phyloP scores from a whole-genome alignment of 30 jellyfish, hydroid and myxozoan genomes.

The Hydractinia echinata region DNA sequence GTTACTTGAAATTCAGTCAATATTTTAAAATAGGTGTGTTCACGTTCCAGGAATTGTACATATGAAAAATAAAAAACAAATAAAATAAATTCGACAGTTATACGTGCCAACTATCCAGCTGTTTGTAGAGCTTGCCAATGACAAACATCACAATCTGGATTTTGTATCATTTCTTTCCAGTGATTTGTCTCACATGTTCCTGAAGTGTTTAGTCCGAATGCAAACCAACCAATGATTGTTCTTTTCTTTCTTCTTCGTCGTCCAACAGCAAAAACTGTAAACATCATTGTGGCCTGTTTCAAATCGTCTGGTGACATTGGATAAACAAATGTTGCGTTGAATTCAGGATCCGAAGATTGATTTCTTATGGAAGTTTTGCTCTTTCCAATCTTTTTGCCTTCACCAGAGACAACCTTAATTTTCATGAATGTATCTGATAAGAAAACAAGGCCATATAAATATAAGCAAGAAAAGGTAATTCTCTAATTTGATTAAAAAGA shows the following conservation, averaged over 20 bases:
- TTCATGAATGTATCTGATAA: constrained; percentile 74
- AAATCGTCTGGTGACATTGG: constrained; percentile 80
- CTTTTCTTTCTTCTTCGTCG: constrained; percentile 57
- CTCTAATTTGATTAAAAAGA: too few species aligned
- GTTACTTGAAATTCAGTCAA: too few species aligned
- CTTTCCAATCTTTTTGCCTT: constrained; percentile 74
- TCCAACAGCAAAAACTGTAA: constrained; percentile 30
- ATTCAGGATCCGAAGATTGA: constrained; percentile 78
- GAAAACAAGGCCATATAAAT: neutral
- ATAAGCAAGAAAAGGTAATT: too few species aligned
- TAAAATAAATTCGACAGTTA: constrained; percentile 60
- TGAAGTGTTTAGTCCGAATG: constrained; percentile 63
- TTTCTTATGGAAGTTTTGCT: constrained; percentile 81
- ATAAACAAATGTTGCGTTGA: constrained; percentile 83
- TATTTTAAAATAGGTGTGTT: too few species aligned
- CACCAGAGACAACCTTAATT: constrained; percentile 68
- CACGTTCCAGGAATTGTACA: too few species aligned
- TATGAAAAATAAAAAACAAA: constrained; percentile 14
- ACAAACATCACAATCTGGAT: constrained; percentile 46
- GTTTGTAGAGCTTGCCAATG: constrained; percentile 68
- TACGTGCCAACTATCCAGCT: constrained; percentile 24
- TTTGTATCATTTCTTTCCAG: constrained; percentile 59
- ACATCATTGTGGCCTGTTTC: constrained; percentile 59
- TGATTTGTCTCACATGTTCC: constrained; percentile 64
- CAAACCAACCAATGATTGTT: constrained; percentile 87